Evolutionary conservation across 1,140 invertebrate genomes (phyloP).

Genomic region (Pogonognathellus flavescens): DNA sequence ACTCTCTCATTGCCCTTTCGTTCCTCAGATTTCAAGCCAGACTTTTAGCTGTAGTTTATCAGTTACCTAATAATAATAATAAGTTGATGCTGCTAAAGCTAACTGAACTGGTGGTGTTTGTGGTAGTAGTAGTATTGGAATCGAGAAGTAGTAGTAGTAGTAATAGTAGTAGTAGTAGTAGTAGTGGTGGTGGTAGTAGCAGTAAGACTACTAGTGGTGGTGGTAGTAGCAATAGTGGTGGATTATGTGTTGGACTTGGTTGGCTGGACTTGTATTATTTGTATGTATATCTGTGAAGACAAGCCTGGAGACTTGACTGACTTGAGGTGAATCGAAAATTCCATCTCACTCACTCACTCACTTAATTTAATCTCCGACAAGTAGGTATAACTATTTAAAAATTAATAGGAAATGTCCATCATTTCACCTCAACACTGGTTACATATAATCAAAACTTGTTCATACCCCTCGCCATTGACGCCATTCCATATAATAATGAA

Average conservation of each 20-base stretch:
- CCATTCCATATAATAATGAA: slow-evolving; percentile 45
- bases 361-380: slow-evolving; percentile 47
- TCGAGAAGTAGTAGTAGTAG: too few species aligned
- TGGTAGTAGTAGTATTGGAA: too few species aligned
- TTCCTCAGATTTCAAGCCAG: background rate
- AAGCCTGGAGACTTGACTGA: slow-evolving; percentile 3
- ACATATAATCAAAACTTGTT: slow-evolving; percentile 56
- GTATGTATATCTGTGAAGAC: background rate
- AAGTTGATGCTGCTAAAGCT: too few species aligned
- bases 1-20: background rate
- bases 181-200: background rate
- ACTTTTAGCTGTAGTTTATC: background rate
- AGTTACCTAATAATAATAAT: too few species aligned
- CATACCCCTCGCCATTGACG: slow-evolving; percentile 34
- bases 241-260: background rate
- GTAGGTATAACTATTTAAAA: slow-evolving; percentile 55
- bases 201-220: too few species aligned
- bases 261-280: background rate
- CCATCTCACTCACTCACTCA: slow-evolving; percentile 50
- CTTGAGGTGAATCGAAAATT: slow-evolving; percentile 34
- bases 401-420: slow-evolving; percentile 63
- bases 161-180: too few species aligned
- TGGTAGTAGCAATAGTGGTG: background rate
- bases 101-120: too few species aligned
- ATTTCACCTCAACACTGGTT: slow-evolving; percentile 45